These are phyloP conservation scores for Drosophila murphyi DNA, from an alignment of 1,140 invertebrate species.

Conservation along the genomic window DNA sequence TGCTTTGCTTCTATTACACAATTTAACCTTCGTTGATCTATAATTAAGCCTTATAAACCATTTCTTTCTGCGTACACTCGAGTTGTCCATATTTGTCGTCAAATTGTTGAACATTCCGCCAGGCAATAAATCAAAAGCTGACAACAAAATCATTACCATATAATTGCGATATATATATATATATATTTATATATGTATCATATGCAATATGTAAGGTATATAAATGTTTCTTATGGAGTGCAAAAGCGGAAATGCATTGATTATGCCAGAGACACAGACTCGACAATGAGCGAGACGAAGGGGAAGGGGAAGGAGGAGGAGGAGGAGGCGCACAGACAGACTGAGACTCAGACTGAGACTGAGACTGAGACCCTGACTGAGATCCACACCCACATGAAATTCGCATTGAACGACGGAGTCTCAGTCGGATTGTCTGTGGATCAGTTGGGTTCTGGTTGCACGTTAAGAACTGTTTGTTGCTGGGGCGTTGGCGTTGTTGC, in stretches of 20 bases:
- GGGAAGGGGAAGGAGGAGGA: not conserved
- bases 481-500: conserved; percentile 37
- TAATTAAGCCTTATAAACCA: conserved; percentile 22
- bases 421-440: conserved; percentile 3
- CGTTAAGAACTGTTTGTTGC: conserved; percentile 4
- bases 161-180: conserved; percentile 33
- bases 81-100: conserved; percentile 44
- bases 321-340: conserved; percentile 1
- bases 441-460: conserved; percentile 18
- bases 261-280: conserved; percentile 55
- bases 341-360: not conserved
- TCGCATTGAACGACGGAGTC: conserved; percentile 20
- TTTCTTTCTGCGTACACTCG: conserved; percentile 22
- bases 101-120: conserved; percentile 7
- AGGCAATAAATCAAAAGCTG: conserved; percentile 66
- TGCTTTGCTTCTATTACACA: conserved; percentile 15
- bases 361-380: conserved; percentile 3
- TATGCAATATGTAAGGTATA: conserved; percentile 4
- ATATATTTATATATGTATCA: conserved; percentile 17
- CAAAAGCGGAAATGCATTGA: conserved; percentile 74
- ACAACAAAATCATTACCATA: conserved; percentile 65
- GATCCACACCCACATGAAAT: conserved; percentile 30
- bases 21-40: conserved; percentile 15
- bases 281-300: not conserved
- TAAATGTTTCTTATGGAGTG: conserved; percentile 24